Evolutionary conservation across 2,888 invertebrate genomes (phyloP).

Genomic region (Tyria jacobaeae): DNA sequence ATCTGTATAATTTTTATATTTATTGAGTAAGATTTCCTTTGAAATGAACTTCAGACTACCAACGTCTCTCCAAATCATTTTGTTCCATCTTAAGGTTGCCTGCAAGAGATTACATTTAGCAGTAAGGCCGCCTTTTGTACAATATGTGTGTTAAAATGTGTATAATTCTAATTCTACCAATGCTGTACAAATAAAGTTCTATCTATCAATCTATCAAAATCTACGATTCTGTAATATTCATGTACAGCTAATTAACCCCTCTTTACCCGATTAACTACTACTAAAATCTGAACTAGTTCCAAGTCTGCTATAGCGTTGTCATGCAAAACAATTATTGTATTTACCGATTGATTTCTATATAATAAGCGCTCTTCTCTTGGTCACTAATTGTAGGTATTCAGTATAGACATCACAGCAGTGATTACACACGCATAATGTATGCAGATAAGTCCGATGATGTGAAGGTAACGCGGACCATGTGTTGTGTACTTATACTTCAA

Average conservation of each 20-base stretch:
- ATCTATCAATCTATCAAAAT: no score
- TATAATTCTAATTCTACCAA: no score
- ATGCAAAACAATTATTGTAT: conserved; percentile 76
- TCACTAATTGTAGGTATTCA: conserved; percentile 76
- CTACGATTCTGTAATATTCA: not conserved
- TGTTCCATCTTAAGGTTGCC: no score
- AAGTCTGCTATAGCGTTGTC: conserved; percentile 63
- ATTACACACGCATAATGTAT: conserved; percentile 18
- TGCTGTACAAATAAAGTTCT: no score
- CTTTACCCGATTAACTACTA: conserved; percentile 38
- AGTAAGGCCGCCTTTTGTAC: no score
- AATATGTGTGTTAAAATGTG: no score
- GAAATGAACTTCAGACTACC: no score
- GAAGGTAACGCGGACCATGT: not conserved
- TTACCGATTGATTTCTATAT: conserved; percentile 78
- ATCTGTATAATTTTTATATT: no score
- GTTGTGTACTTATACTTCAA: conserved; percentile 9
- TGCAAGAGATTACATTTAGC: no score
- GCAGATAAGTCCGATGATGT: conserved; percentile 52
- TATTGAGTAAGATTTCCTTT: no score
- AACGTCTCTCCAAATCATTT: no score
- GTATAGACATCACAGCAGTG: conserved; percentile 52
- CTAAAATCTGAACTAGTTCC: conserved; percentile 55
- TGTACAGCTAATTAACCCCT: conserved; percentile 19
- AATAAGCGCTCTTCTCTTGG: conserved; percentile 76